Conservation (phyloP, 1,140 invertebrate genomes). For the Apis cerana region DNA sequence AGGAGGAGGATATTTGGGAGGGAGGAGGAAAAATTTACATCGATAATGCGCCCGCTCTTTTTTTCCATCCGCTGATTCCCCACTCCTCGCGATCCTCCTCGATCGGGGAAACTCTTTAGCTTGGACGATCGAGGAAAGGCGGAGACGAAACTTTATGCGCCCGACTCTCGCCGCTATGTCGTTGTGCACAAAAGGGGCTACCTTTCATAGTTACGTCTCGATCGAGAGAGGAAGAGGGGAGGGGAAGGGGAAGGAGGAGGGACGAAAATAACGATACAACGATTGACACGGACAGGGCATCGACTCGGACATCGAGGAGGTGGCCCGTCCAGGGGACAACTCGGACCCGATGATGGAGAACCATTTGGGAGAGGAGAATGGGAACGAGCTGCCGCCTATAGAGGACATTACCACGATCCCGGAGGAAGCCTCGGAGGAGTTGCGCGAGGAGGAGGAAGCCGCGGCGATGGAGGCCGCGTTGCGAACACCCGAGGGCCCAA, state of each 20-base stretch:
- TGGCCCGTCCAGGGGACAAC: constrained; percentile 82
- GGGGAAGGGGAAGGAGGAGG: fast-evolving
- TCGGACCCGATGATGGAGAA: constrained; percentile 74
- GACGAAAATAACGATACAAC: no score
- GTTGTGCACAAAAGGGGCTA: no score
- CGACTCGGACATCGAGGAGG: constrained; percentile 93
- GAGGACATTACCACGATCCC: constrained; percentile 79
- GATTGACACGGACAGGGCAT: constrained; percentile 83
- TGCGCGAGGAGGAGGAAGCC: constrained; percentile 76
- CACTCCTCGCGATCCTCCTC: no score
- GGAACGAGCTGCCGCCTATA: constrained; percentile 72
- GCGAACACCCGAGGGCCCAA: constrained; percentile 66
- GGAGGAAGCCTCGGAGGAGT: constrained; percentile 78
- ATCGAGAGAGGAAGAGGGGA: no score
- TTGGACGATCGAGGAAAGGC: neutral
- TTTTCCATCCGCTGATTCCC: no score
- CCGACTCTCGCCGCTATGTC: no score
- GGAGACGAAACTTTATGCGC: neutral
- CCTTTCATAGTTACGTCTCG: no score
- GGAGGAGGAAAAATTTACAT: constrained; percentile 2
- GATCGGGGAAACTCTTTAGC: neutral
- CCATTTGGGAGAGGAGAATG: constrained; percentile 72
- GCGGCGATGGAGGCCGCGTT: constrained; percentile 66
- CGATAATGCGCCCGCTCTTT: neutral
- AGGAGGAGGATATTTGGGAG: neutral